Conservation (phyloP, 2,888 invertebrate genomes). For the Lutraria lutraria region DNA sequence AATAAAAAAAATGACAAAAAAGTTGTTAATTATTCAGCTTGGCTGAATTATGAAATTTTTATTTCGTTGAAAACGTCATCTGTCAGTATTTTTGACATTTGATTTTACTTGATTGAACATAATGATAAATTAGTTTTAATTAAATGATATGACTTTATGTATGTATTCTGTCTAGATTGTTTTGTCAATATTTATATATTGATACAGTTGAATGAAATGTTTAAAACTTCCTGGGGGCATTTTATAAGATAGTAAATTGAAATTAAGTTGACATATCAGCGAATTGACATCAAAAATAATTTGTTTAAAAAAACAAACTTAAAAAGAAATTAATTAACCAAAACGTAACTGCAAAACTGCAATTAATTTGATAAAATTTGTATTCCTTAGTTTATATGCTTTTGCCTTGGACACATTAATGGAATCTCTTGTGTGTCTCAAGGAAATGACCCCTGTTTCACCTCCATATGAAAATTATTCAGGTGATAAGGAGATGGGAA, state of each 20-base stretch:
- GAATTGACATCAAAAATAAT: background rate
- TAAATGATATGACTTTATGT: constrained; percentile 16
- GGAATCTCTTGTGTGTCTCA: background rate
- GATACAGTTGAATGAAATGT: constrained; percentile 28
- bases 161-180: background rate
- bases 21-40: background rate
- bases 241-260: background rate
- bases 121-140: constrained; percentile 20
- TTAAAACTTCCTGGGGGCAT: background rate
- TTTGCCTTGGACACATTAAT: background rate
- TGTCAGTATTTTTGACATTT: constrained; percentile 20
- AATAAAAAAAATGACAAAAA: too few species aligned
- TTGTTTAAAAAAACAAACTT: background rate
- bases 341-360: background rate
- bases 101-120: background rate
- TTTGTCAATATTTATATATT: constrained; percentile 38
- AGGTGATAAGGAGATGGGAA: constrained; percentile 26
- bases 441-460: constrained; percentile 39
- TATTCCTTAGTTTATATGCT: background rate
- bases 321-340: constrained; percentile 7
- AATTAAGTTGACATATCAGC: background rate
- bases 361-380: too few species aligned
- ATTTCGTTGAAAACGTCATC: background rate
- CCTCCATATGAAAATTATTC: background rate
- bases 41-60: background rate